These are phyloP conservation scores for Bruchidius siliquastri DNA, from an alignment of 2,888 invertebrate genomes.

Conservation along the genomic window DNA sequence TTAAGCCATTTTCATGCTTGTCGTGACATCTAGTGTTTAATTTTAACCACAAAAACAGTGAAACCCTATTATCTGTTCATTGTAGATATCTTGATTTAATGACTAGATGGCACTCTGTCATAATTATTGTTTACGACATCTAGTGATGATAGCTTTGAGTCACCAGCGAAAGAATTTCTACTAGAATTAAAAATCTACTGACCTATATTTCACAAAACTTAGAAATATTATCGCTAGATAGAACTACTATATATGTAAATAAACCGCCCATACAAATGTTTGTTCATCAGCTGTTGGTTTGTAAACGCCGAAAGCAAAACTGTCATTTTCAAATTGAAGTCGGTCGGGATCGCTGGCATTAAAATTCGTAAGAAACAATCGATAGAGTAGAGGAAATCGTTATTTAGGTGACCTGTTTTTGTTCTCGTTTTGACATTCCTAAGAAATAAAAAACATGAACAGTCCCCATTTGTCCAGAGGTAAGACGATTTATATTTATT, in stretches of 20 bases:
- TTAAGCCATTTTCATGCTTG: no score
- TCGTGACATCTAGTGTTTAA: no score
- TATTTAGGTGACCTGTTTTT: neutral
- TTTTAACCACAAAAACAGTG: no score
- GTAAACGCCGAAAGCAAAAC: neutral
- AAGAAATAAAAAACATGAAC: constrained; percentile 21
- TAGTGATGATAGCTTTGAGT: neutral
- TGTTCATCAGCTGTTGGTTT: neutral
- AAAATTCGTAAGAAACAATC: constrained; percentile 16
- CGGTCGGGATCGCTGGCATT: constrained; percentile 1
- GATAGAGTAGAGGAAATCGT: constrained; percentile 16
- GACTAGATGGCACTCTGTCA: no score
- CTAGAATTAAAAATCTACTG: neutral
- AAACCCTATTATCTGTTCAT: no score
- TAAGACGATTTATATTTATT: constrained; percentile 11
- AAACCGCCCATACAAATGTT: constrained; percentile 10
- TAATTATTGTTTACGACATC: no score
- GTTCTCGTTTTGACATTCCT: neutral
- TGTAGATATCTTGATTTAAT: no score
- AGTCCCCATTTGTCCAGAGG: constrained; percentile 28
- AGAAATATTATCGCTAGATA: constrained; percentile 9
- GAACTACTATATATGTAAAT: constrained; percentile 12
- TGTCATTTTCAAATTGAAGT: neutral
- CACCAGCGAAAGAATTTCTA: no score
- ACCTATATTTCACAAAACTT: neutral